Conservation (phyloP, 2,888 invertebrate species). For the Pyrocoelia pectoralis region DNA sequence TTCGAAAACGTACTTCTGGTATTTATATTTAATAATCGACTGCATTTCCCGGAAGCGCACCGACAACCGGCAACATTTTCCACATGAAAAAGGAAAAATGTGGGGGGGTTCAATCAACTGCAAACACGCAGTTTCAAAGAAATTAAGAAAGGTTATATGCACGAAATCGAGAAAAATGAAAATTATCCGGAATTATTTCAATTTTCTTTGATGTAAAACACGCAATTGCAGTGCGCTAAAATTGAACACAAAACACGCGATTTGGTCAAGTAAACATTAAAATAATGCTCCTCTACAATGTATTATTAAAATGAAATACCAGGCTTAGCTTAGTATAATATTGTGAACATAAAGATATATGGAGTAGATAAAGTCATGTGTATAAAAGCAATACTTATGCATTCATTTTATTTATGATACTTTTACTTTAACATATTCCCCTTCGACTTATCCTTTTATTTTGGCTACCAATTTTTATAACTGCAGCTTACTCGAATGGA, state of each 20-base stretch:
- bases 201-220: slow-evolving; percentile 16
- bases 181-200: slow-evolving; percentile 26
- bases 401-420: background rate
- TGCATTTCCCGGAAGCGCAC: background rate
- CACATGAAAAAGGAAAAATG: background rate
- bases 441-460: background rate
- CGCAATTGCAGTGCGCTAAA: slow-evolving; percentile 17
- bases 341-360: background rate
- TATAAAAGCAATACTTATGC: slow-evolving; percentile 1
- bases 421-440: background rate
- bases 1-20: too few species aligned
- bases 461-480: background rate
- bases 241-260: background rate
- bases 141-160: slow-evolving; percentile 1
- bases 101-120: slow-evolving; percentile 7
- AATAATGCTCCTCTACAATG: background rate
- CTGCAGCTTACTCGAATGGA: background rate
- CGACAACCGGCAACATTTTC: background rate
- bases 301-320: background rate
- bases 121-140: slow-evolving; percentile 6
- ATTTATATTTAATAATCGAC: background rate
- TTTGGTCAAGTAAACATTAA: background rate
- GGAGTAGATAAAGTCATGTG: background rate
- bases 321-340: background rate
- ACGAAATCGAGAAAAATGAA: slow-evolving; percentile 12